Base-by-base conservation (phyloP, 2,113 vertebrate species). In the Channa maculata region DNA sequence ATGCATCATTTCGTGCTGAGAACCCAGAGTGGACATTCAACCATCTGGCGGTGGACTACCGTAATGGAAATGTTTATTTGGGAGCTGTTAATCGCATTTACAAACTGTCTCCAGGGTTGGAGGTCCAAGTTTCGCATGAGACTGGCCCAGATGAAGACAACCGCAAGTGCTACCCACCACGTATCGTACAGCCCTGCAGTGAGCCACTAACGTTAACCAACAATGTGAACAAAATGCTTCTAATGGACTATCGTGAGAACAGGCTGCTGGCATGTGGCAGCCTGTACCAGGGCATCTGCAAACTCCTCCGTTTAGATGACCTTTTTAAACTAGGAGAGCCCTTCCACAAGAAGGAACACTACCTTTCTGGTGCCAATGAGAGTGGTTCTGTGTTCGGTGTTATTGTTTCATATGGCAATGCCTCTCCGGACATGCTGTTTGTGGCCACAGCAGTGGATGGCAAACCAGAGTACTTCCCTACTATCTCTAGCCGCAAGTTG, bases 261-360 rank as follows among this genome's bases (percentile, higher is more conserved):
- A 91, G 98, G 50, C 90, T 99, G 84, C 94, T 99, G 37, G 98
- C 98, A 0, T 99, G 98, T 6, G 98, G 98, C 44, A 99, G 97
- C 72, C 94, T 99, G 24, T 99, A 98, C 85, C 98, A 99, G 90
- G 98, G 98, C 43, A 98, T 99, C 84, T 99, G 98, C 84, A 99
- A 99, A 84, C 95, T 99, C 24, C 94, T 99, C 55, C 95, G 97
- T 74, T 91, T 99, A 65, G 97, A 99, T 48, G 97, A 99, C 90
- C 98, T 99, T 59, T 99, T 99, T 90, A 99, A 99, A 84, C 94
- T 99, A 2, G 98, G 97, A 44, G 98, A 99, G 79, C 98, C 98
- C 14, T 99, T 96, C 65, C 98, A 99, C 89, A 98, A 98, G 91
- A 99, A 99, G 91, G 98, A 99, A 75, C 98, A 99, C 86, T 99